phyloP scores from a whole-genome alignment of 2,113 vertebrate genomes.

The Colossoma macropomum region DNA sequence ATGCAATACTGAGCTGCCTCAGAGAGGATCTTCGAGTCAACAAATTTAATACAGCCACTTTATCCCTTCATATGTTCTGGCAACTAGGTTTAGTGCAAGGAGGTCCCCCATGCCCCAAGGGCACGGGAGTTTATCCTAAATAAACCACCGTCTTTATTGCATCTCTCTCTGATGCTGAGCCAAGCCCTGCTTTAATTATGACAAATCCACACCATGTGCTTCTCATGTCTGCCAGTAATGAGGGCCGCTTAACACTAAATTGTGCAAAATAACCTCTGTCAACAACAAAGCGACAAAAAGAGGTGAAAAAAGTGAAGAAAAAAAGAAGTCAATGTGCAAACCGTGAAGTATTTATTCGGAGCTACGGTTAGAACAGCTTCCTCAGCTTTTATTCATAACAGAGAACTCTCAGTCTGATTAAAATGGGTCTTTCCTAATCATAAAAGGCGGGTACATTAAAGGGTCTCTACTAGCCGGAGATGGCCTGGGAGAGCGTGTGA shows the following conservation, averaged over 20 bases:
- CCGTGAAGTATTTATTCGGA: conserved; percentile 14
- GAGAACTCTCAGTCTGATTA: conserved; percentile 33
- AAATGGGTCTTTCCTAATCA: conserved; percentile 34
- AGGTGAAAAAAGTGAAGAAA: background rate
- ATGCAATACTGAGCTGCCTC: conserved; percentile 76
- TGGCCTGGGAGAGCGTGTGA: conserved; percentile 64
- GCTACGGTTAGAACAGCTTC: background rate
- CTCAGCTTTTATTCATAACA: conserved; percentile 29
- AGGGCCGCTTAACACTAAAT: conserved; percentile 62
- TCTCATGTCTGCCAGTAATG: conserved; percentile 68
- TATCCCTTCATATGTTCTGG: conserved; percentile 78
- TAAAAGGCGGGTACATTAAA: conserved; percentile 31
- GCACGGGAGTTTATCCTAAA: conserved; percentile 75
- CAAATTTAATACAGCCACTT: conserved; percentile 79
- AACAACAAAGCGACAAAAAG: conserved; percentile 56
- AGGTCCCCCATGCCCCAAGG: conserved; percentile 64
- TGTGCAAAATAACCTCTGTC: conserved; percentile 63
- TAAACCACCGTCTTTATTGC: conserved; percentile 74
- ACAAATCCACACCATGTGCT: conserved; percentile 76
- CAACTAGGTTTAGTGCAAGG: conserved; percentile 74
- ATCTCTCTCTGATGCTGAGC: conserved; percentile 67
- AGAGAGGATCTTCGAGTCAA: conserved; percentile 77
- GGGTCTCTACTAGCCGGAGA: conserved; percentile 36
- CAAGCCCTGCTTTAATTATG: conserved; percentile 76
- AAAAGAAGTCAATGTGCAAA: background rate